Percentiles rank a stretch among this genome's conserved stretches.
Conservation (phyloP, 2,888 invertebrate genomes). For the Dysmachus trigonus region DNA sequence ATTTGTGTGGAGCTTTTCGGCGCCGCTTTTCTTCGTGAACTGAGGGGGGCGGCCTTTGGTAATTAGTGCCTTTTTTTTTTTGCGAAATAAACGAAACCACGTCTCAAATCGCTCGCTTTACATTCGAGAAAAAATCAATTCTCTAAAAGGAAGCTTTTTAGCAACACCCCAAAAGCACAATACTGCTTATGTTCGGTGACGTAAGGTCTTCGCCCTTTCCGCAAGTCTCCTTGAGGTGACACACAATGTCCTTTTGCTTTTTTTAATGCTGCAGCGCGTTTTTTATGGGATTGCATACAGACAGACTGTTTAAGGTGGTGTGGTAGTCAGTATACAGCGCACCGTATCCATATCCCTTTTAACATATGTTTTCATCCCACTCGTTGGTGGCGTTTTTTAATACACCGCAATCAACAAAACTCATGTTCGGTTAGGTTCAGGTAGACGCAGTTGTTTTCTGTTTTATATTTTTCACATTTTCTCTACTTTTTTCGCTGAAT, state of each 20-base stretch:
- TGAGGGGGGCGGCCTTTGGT: background rate
- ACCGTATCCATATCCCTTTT: background rate
- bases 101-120: background rate
- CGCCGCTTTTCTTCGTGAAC: background rate
- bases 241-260: background rate
- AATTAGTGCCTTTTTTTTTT: background rate
- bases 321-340: background rate
- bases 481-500: background rate
- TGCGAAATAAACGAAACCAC: background rate
- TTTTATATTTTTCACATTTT: background rate
- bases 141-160: background rate
- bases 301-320: background rate
- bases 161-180: background rate
- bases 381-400: background rate
- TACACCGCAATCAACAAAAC: background rate
- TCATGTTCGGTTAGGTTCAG: constrained; percentile 15
- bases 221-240: background rate
- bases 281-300: background rate
- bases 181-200: background rate
- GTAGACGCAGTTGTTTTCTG: background rate
- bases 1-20: background rate
- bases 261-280: constrained; percentile 6
- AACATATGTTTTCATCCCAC: background rate
- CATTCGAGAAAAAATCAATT: background rate
- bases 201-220: constrained; percentile 34